Evolutionary conservation across 1,140 invertebrate species (phyloP), one percentile per base, ranked within the genome.

Genomic region (Manduca sexta): DNA sequence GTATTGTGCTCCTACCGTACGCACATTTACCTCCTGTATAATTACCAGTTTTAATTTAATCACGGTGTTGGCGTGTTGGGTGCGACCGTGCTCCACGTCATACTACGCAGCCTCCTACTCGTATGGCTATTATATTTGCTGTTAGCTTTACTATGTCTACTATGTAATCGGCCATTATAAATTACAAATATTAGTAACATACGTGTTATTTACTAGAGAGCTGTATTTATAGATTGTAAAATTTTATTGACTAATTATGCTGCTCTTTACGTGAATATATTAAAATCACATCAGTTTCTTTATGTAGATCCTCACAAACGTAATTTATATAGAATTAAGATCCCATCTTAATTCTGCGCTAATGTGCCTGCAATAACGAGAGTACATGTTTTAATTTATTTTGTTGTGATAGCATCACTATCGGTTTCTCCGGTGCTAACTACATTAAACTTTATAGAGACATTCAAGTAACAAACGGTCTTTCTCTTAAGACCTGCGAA

Each of bases 371-470:
- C 21, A 26, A 26, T 26, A 26, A 26, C 21, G 21, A 26, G 21
- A 26, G 0, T 26, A 26, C 21, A 8, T 8, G 21, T 26, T 26
- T 26, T 33, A 30, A 34, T 43, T 44, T 43, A 35, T 43, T 15
- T 37, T 12, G 34, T 43, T 39, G 26, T 26, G 21, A 26, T 26
- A 26, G 21, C 21, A 26, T 26, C 21, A 1, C 21, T 26, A 26
- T 26, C 21, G 4, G 8, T 8, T 26, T 3, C 0, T 26, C 21
- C 21, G 21, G 21, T 26, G 21, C n/a, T 46, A 34, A 49, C 42
- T 51, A 52, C 35, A 49, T 63, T 66, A 57, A 56, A 57, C 54
- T 56, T 63, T 60, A 56, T 62, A 49, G 45, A 60, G 64, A 64
- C 55, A 44, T 68, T 61, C 38, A 29, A 48, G 45, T 64, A 59